phyloP scores from a whole-genome alignment of 1,140 invertebrate genomes.

The Drosophila watanabei region DNA sequence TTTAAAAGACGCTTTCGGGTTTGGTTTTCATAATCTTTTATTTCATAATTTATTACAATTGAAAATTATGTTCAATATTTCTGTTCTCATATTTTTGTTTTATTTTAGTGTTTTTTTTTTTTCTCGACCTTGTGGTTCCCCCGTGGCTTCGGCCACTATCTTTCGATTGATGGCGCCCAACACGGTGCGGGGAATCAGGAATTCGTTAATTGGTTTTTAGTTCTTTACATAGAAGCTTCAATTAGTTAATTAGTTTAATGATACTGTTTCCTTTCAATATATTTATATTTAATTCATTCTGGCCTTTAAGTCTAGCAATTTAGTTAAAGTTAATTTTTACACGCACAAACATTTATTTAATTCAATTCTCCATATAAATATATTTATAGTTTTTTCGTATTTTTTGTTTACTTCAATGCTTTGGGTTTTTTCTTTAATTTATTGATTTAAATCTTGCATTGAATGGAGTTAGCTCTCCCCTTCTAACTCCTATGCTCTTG shows the following conservation, averaged over 20 bases:
- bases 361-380: constrained; percentile 76
- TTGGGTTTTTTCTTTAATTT: constrained; percentile 38
- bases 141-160: constrained; percentile 12
- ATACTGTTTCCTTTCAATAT: constrained; percentile 76
- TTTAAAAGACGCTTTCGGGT: constrained; percentile 9
- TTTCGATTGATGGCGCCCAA: constrained; percentile 19
- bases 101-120: background rate
- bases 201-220: constrained; percentile 70
- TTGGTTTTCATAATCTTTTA: constrained; percentile 81
- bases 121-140: constrained; percentile 21
- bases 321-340: constrained; percentile 83
- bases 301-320: constrained; percentile 74
- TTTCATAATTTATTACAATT: constrained; percentile 84
- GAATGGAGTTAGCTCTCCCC: constrained; percentile 53
- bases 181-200: constrained; percentile 19
- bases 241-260: constrained; percentile 83
- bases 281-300: constrained; percentile 68
- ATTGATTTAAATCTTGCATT: constrained; percentile 52
- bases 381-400: constrained; percentile 50
- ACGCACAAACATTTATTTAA: constrained; percentile 83
- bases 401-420: constrained; percentile 23
- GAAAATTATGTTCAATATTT: constrained; percentile 82
- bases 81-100: constrained; percentile 51
- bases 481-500: constrained; percentile 37
- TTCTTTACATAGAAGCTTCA: constrained; percentile 84